Conservation (phyloP, 2,113 vertebrate species). For the Alligator sinensis region DNA sequence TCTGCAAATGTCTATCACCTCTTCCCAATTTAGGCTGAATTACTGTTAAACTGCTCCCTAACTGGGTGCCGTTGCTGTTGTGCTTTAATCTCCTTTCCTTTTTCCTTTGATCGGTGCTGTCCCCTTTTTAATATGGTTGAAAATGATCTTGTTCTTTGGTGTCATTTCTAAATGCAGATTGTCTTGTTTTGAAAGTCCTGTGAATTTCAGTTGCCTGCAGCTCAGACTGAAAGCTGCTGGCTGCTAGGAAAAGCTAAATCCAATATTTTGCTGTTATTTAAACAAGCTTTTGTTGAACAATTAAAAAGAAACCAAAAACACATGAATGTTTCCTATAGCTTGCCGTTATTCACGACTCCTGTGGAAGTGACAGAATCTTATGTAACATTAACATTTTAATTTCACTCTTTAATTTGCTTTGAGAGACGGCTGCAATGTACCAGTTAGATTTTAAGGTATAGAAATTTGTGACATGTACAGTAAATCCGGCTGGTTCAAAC, state of each 20-base stretch:
- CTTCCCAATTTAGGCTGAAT: not conserved
- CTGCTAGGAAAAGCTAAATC: not conserved
- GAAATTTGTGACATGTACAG: not conserved
- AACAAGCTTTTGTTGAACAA: not conserved
- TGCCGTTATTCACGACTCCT: not conserved
- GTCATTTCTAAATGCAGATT: slow-evolving; percentile 12
- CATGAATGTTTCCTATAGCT: not conserved
- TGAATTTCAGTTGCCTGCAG: not conserved
- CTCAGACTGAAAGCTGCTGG: not conserved
- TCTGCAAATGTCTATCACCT: not conserved
- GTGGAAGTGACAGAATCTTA: not conserved
- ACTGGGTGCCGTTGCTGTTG: not conserved
- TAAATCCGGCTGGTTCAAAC: not conserved
- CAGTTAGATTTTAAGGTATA: not conserved
- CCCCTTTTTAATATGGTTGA: not conserved
- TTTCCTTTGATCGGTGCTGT: not conserved
- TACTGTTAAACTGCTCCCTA: not conserved
- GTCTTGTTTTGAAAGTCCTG: not conserved
- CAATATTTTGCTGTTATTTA: not conserved
- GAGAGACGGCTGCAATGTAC: not conserved
- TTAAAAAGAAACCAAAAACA: not conserved
- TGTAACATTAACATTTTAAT: not conserved
- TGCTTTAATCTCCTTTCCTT: not conserved
- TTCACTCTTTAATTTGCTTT: not conserved
- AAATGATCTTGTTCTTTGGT: not conserved